These are phyloP conservation scores for Mastigias papua DNA, from an alignment of 30 jellyfish, hydroid and myxozoan genomes.

Conservation along the genomic window DNA sequence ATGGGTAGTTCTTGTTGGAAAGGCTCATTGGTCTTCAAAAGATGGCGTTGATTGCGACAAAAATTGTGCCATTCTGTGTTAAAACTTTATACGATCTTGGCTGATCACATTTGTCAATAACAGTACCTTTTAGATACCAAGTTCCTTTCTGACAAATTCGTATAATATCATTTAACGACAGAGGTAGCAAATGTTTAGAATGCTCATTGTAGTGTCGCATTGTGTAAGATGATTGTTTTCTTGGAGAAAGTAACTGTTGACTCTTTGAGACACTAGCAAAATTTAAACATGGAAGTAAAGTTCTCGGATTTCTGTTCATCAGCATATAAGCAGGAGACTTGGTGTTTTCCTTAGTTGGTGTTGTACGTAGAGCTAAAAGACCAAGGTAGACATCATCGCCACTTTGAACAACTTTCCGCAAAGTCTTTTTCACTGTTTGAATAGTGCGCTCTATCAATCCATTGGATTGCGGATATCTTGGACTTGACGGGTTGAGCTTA, in stretches of 20 bases:
- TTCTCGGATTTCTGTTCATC: conserved; percentile 51
- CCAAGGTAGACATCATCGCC: conserved; percentile 51
- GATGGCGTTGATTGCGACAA: background rate
- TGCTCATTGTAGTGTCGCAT: background rate
- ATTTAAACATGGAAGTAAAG: conserved; percentile 33
- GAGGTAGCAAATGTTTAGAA: conserved; percentile 13
- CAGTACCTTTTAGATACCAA: conserved; percentile 8
- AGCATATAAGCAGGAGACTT: conserved; percentile 46
- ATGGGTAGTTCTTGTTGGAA: background rate
- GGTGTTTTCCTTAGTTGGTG: conserved; percentile 13
- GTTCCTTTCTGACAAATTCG: conserved; percentile 4
- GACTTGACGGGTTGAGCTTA: conserved; percentile 43
- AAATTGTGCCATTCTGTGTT: conserved; percentile 5
- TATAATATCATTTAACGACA: conserved; percentile 8
- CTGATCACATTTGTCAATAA: background rate
- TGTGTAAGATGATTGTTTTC: background rate
- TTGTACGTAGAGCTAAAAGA: conserved; percentile 57
- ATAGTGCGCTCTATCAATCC: conserved; percentile 60
- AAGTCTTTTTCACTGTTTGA: conserved; percentile 60
- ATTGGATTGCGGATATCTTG: conserved; percentile 46
- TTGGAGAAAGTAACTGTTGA: background rate
- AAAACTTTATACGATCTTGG: conserved; percentile 9
- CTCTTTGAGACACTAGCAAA: background rate
- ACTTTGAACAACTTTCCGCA: conserved; percentile 38
- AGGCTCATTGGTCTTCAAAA: background rate